Percentiles rank a stretch among this genome's conserved stretches.
Evolutionary conservation across 1,140 invertebrate genomes (phyloP).

Genomic region (Caenorhabditis briggsae): DNA sequence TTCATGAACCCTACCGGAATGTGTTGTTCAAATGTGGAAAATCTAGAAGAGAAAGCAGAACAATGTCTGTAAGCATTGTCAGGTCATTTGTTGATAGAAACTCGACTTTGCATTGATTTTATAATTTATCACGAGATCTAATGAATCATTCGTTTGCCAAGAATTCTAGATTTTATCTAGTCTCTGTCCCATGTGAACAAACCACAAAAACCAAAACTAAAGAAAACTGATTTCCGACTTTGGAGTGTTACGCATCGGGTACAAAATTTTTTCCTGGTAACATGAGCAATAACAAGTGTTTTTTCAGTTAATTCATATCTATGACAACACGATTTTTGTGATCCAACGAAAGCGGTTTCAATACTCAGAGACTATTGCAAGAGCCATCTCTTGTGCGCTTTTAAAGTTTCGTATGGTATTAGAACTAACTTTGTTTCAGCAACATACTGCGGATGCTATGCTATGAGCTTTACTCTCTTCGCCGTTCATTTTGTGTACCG

Average conservation of each 20-base stretch:
- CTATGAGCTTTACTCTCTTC: slow-evolving; percentile 38
- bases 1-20: slow-evolving; percentile 14
- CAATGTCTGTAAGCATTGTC: background rate
- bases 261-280: too few relatives aligned
- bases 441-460: slow-evolving; percentile 29
- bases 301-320: slow-evolving; percentile 40
- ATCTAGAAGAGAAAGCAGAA: background rate
- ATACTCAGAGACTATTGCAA: background rate
- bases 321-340: slow-evolving; percentile 41
- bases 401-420: too few relatives aligned
- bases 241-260: too few relatives aligned
- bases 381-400: slow-evolving; percentile 24
- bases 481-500: slow-evolving; percentile 42
- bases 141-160: too few relatives aligned
- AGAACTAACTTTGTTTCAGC: background rate
- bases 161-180: too few relatives aligned
- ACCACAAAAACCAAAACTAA: too few relatives aligned
- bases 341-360: slow-evolving; percentile 16
- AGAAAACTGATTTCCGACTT: too few relatives aligned
- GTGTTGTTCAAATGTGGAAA: background rate
- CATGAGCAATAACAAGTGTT: too few relatives aligned
- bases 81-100: background rate
- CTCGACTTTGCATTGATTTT: too few relatives aligned
- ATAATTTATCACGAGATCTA: too few relatives aligned
- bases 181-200: too few relatives aligned